Conservation (phyloP, 2,113 vertebrate genomes). For the Ictidomys tridecemlineatus region DNA sequence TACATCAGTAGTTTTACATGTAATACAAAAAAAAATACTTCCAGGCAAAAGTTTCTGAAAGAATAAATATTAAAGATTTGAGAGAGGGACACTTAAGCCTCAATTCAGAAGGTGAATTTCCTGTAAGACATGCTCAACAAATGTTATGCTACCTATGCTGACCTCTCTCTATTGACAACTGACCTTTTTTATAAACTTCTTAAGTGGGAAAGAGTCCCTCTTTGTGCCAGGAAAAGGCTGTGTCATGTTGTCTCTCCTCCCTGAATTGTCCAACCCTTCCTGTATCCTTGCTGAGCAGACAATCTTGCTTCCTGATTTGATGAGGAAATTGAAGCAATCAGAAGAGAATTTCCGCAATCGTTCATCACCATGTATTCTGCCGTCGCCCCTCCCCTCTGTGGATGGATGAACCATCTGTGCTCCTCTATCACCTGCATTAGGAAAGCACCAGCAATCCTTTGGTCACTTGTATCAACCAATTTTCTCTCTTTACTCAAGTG, state of each 20-base stretch:
- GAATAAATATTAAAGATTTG: background rate
- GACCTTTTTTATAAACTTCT: background rate
- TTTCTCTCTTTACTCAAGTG: background rate
- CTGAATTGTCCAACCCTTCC: background rate
- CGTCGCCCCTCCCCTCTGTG: background rate
- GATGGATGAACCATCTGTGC: no score
- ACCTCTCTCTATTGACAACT: background rate
- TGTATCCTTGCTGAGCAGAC: background rate
- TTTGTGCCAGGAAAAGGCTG: background rate
- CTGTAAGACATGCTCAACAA: background rate
- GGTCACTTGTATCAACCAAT: background rate
- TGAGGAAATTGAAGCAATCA: background rate
- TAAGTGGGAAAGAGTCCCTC: background rate
- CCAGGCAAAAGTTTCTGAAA: background rate
- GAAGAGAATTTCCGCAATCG: background rate
- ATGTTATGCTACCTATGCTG: background rate
- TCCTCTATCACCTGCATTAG: background rate
- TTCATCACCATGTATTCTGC: no score
- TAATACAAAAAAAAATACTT: background rate
- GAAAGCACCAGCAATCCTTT: background rate
- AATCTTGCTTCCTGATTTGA: background rate
- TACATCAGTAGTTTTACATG: background rate
- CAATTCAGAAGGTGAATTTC: background rate
- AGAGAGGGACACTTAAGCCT: background rate
- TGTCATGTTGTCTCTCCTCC: background rate